Conservation (phyloP, 2,797 vertebrate genomes). For the Paratrypauchen microcephalus region DNA sequence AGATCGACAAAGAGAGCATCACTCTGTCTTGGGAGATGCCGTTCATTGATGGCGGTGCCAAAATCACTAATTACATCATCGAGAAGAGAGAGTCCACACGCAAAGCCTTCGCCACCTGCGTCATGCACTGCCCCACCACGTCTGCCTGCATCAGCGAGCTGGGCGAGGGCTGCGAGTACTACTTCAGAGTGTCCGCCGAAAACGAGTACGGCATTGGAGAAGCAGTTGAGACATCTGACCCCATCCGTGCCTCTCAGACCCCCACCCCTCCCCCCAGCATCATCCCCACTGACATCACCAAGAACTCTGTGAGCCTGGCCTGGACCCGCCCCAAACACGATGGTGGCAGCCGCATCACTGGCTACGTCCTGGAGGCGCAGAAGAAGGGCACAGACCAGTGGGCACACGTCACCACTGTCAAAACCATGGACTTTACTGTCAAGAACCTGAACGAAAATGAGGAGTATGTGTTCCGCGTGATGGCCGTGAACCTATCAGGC, state of each 20-base stretch:
- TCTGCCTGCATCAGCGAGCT: conserved; percentile 86
- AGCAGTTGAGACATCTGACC: conserved; percentile 89
- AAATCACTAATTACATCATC: conserved; percentile 95
- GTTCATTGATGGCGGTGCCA: conserved; percentile 94
- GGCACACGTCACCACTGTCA: conserved; percentile 91
- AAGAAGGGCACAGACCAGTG: conserved; percentile 95
- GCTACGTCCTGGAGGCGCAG: conserved; percentile 96
- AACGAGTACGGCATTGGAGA: conserved; percentile 98
- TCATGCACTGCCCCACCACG: conserved; percentile 89
- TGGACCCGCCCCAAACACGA: conserved; percentile 98
- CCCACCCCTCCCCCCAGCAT: conserved; percentile 91
- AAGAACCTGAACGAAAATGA: conserved; percentile 96
- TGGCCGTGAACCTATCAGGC: conserved; percentile 94
- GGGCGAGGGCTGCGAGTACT: conserved; percentile 95
- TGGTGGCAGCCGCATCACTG: conserved; percentile 94
- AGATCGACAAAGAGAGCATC: conserved; percentile 92
- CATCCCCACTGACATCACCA: conserved; percentile 92
- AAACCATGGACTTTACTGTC: conserved; percentile 86
- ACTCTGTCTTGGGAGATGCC: conserved; percentile 95
- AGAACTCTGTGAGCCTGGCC: conserved; percentile 87
- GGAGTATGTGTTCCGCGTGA: conserved; percentile 94
- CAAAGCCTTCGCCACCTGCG: conserved; percentile 92
- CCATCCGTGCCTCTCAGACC: conserved; percentile 91
- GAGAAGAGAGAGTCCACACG: conserved; percentile 97
- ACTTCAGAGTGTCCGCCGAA: conserved; percentile 95